Evolutionary conservation across 2,888 invertebrate species (phyloP), one percentile per base, ranked within the genome.

Genomic region (Meganola albula): DNA sequence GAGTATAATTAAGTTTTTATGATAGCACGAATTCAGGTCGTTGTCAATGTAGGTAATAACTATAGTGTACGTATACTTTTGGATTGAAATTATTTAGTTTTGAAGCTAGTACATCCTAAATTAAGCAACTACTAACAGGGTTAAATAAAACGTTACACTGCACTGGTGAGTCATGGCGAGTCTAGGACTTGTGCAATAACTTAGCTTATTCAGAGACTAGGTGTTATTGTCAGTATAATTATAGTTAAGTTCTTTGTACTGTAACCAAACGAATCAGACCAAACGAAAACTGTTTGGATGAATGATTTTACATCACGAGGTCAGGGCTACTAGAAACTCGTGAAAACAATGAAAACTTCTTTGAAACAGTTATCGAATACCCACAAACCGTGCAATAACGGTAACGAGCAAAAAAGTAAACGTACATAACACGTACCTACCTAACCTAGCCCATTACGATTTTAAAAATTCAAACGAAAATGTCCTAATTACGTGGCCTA

Each of bases 171-270:
- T 80, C 79, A 83, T 63, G 51, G 53, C 48, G 41, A 31, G n/a
- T n/a, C n/a, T n/a, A n/a, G n/a, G n/a, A n/a, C 49, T 83, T 80
- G 73, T 73, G 80, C 71, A 83, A 84, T 53, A 46, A 48, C 37
- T 75, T 76, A 73, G 70, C 79, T 76, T 74, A 79, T 78, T 70
- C 65, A 63, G 63, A 60, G 55, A 49, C 53, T 61, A 47, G 54
- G 62, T n/a, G n/a, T 59, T 61, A 64, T 66, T 55, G 48, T 42
- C 38, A 57, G 51, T 53, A 53, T 68, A 59, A 63, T 56, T 61
- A 58, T 53, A 63, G 53, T n/a, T n/a, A n/a, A n/a, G n/a, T n/a
- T n/a, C n/a, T n/a, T n/a, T n/a, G n/a, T n/a, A n/a, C n/a, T n/a
- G n/a, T n/a, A n/a, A n/a, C n/a, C n/a, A n/a, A n/a, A n/a, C n/a